Evolutionary conservation across 2,888 invertebrate species (phyloP), one percentile per base, ranked within the genome.

Genomic region (Torymus aiolomorphi): DNA sequence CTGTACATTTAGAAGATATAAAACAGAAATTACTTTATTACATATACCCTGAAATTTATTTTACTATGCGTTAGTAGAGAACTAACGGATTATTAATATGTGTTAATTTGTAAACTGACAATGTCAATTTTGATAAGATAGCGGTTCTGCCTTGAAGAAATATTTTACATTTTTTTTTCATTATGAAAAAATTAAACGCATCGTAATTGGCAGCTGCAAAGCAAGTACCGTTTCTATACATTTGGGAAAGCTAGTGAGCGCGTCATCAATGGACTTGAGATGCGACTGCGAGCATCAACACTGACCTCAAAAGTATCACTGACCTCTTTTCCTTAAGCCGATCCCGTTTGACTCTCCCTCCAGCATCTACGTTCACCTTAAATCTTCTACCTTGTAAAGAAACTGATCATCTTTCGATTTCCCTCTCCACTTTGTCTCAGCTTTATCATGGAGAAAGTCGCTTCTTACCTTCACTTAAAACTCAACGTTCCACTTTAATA

Each of bases 261-360:
- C 63, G 63, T 71, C 79, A 62, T 63, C 69, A 66, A 61, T 72
- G 76, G 73, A 51, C 61, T 75, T 74, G 12, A 49, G 16, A 20
- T n/a, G n/a, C n/a, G 13, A 31, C 16, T 24, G n/a, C 16, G 18
- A 51, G 51, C n/a, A 66, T 20, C 20, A 66, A 59, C 63, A 76
- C 62, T 79, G 81, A 79, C 81, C 81, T 82, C 70, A 76, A 82
- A 76, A 66, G 31, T 65, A 24, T 14, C 13, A 16, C 16, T 82
- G 81, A 62, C 81, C 81, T 82, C 81, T 82, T 82, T 80, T 75
- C 61, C 63, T 10, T 18, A 13, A 57, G 65, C 31, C 74, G 74
- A 63, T 79, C 76, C 81, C 79, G 76, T 79, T 82, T 62, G 66
- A 78, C 76, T 82, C 79, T 79, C 79, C 63, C 72, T 76, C 76